phyloP scores from a whole-genome alignment of 2,113 vertebrate genomes.

The Eurypyga helias region DNA sequence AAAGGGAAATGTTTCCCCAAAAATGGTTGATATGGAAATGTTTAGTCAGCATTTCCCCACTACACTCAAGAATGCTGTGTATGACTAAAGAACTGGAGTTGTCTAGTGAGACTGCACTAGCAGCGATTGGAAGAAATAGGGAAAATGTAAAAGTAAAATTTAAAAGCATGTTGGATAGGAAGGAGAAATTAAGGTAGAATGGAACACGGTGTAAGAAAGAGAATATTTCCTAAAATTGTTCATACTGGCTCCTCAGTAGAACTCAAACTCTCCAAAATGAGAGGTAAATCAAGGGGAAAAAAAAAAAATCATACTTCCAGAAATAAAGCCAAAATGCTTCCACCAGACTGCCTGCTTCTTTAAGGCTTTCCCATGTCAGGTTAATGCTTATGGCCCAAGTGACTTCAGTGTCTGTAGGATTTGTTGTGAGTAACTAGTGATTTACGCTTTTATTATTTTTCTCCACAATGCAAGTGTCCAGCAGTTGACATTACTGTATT shows the following conservation, averaged over 20 bases:
- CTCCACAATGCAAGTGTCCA: background rate
- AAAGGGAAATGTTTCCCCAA: background rate
- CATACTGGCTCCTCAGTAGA: background rate
- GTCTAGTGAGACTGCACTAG: background rate
- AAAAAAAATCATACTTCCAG: background rate
- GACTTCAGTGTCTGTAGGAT: background rate
- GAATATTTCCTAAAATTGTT: background rate
- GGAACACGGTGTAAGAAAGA: background rate
- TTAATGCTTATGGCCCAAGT: background rate
- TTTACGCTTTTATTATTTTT: background rate
- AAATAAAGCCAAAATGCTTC: background rate
- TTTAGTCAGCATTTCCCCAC: background rate
- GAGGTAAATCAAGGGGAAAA: background rate
- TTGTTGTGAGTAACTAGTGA: background rate
- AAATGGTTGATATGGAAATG: background rate
- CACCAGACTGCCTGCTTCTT: background rate
- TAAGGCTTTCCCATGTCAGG: background rate
- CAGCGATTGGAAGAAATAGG: background rate
- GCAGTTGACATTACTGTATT: background rate
- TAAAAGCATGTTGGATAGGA: background rate
- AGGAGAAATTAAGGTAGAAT: background rate
- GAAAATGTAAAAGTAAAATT: background rate
- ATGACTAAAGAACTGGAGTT: background rate
- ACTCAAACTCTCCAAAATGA: background rate
- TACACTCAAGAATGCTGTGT: background rate